Conservation (phyloP, 2,113 vertebrate genomes). For the Copsychus sechellarum region DNA sequence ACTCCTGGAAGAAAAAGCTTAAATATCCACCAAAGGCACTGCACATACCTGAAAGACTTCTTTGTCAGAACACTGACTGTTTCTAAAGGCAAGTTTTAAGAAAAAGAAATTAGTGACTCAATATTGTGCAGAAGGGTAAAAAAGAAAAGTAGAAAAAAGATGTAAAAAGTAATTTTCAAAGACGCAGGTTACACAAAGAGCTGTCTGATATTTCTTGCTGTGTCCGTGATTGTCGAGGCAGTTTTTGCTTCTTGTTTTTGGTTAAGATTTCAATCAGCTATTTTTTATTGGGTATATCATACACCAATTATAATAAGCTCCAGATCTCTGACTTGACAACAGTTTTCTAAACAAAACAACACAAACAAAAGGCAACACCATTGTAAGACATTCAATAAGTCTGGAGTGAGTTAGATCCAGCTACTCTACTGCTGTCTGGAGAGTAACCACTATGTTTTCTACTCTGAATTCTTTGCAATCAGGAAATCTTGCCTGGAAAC, state of each 20-base stretch:
- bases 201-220: slow-evolving; percentile 7
- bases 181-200: background rate
- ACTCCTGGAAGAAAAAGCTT: background rate
- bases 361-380: slow-evolving; percentile 32
- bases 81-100: background rate
- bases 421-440: background rate
- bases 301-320: slow-evolving; percentile 55
- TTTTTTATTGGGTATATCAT: slow-evolving; percentile 42
- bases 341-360: slow-evolving; percentile 53
- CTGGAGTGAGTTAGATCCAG: slow-evolving; percentile 9
- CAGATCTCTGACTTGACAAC: slow-evolving; percentile 52
- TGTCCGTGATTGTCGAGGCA: slow-evolving; percentile 5
- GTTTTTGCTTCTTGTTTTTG: slow-evolving; percentile 48
- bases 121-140: background rate
- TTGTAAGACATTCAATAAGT: background rate
- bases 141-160: background rate
- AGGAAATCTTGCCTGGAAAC: background rate
- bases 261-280: slow-evolving; percentile 40
- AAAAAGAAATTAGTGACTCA: background rate
- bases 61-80: background rate
- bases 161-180: background rate
- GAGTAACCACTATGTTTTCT: background rate
- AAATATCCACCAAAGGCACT: background rate
- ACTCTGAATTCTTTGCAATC: background rate
- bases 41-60: background rate